Evolutionary conservation across 2,113 vertebrate genomes (phyloP), one percentile per base, ranked within the genome.

Genomic region (Atractosteus spatula): DNA sequence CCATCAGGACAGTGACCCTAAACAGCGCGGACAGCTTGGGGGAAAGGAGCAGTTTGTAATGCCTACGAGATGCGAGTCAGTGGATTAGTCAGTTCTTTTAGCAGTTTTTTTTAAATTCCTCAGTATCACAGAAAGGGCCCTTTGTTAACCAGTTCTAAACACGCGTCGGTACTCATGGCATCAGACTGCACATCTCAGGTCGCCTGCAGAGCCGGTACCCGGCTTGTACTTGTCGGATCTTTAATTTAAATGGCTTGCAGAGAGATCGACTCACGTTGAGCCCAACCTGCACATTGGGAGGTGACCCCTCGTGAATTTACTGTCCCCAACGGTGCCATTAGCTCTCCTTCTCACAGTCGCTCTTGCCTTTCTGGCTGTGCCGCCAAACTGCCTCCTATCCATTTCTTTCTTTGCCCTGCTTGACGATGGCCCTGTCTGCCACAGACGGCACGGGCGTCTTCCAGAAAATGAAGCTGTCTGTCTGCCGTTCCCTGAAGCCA

Each of bases 251-350:
- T 51, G 10, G 29, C 29, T 29, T 2, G 29, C 29, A 29, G 29
- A 29, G 29, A 29, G 29, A 29, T 29, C 29, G 29, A 29, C 29
- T 29, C 29, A 29, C 29, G 29, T 29, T 29, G 29, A 29, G 29
- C 29, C 29, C 29, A 10, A 51, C 47, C 47, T 51, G 5, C 47
- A 51, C 10, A 51, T 7, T 51, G 47, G 47, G 47, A 10, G 61
- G 55, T 29, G 29, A 29, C 29, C 29, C 29, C 29, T 29, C 29
- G 29, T 29, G 29, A 29, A 29, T 29, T 29, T 29, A 29, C 29
- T 29, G n/a, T 6, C 62, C 63, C 45, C 73, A 55, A 55, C 68
- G 59, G 55, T 14, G 41, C 63, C 68, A 73, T 77, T 73, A 73
- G 70, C 67, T 63, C n/a, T 43, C 62, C 17, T 55, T 65, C 14